Evolutionary conservation across 2,888 invertebrate genomes (phyloP), one percentile per base, ranked within the genome.

Genomic region (Thumatha senex): DNA sequence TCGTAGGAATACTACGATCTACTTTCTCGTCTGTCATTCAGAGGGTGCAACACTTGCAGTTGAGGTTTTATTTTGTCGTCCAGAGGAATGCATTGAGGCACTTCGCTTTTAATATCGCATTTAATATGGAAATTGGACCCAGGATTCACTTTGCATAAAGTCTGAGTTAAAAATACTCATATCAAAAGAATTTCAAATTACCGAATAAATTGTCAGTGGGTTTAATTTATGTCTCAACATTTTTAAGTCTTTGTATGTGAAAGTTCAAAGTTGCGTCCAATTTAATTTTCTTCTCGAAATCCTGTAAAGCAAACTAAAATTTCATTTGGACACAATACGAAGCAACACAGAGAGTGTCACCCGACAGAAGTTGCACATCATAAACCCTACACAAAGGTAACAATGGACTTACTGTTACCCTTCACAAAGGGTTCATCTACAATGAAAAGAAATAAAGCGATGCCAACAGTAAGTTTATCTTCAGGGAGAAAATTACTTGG

Each of bases 371-470:
- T 77, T 74, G 75, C 72, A 77, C 77, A 72, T 78, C 80, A 80
- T 81, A 83, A 81, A 78, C 66, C 70, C 61, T 54, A 61, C 48
- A 78, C 79, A 82, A 80, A 79, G 77, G 80, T 78, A 72, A 83
- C 81, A 83, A 82, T 76, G 57, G 76, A 70, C 65, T 63, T 63
- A 59, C 59, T 65, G 67, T 61, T 64, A 65, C 63, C 61, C 61
- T 58, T 65, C 68, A 79, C 81, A 82, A 78, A 80, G 82, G 80
- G 80, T 76, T 71, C 62, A 67, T 51, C 70, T 65, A 75, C 81
- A 77, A 76, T 77, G 80, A 74, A 80, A 76, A 79, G 74, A 80
- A 80, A 76, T 78, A 78, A 79, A 73, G 69, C 67, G 61, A 68
- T 68, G 71, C 57, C 59, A 67, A 62, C 64, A 62, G 67, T 68